Conservation (phyloP, 2,113 vertebrate genomes). For the Halcyon senegalensis region DNA sequence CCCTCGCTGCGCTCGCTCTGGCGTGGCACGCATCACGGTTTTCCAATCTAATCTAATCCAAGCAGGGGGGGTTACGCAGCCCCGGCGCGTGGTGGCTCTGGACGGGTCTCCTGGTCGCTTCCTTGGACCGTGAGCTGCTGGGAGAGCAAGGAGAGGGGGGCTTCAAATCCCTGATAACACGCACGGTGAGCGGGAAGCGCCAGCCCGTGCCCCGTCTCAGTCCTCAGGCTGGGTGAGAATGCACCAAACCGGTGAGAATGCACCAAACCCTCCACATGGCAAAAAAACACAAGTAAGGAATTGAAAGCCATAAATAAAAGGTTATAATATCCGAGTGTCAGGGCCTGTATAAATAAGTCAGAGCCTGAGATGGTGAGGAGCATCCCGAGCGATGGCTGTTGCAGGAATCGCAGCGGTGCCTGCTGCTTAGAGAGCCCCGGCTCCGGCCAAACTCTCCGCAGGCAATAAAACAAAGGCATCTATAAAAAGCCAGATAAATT, state of each 20-base stretch:
- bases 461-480: conserved; percentile 1
- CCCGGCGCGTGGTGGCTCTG: not conserved
- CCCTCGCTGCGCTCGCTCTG: not conserved
- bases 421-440: not conserved
- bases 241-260: not conserved
- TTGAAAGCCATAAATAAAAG: not conserved
- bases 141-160: not conserved
- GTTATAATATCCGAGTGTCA: not conserved
- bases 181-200: not conserved
- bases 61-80: not conserved
- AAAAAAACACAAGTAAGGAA: not conserved
- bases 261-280: not conserved
- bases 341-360: not conserved
- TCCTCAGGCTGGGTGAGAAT: not conserved
- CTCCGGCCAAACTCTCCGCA: not conserved
- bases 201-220: accelerated
- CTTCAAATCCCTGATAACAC: not conserved
- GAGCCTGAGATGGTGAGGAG: not conserved
- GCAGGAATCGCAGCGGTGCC: not conserved
- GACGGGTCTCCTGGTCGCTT: not conserved
- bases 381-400: conserved; percentile 13
- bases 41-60: conserved; percentile 14
- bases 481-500: conserved; percentile 22
- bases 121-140: not conserved
- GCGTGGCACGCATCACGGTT: not conserved